Evolutionary conservation across 2,888 invertebrate species (phyloP), one percentile per base, ranked within the genome.

Genomic region (Clistopyga incitator): DNA sequence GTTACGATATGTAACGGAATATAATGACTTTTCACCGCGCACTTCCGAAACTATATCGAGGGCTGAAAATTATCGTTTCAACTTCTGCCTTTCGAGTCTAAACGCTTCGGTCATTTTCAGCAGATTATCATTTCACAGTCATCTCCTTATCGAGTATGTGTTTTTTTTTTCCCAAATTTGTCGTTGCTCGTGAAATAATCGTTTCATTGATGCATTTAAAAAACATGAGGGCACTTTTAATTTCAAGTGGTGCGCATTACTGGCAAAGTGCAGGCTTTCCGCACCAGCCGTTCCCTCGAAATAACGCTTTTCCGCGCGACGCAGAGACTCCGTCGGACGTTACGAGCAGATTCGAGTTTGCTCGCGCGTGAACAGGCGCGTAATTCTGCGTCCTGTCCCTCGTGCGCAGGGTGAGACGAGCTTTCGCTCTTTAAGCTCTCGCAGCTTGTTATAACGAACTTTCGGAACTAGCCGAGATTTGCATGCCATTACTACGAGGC

Each of bases 381-480:
- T 67, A 67, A 83, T 79, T 79, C 76, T 18, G 52, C 71, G 15
- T 67, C 54, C 23, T 61, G 61, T 59, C 13, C 42, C 59, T 45
- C 54, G 67, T 56, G 59, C 29, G 11, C 34, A 20, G 38, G 34
- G 50, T 13, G 65, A 68, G 80, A 77, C 80, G 83, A 81, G 84
- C 84, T 78, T 81, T 79, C 79, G 61, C 86, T 86, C 85, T 80
- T 83, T 81, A 84, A 85, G 86, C 86, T 87, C 85, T 85, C 81
- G 82, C 86, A 86, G 87, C 86, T 87, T 88, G 87, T 87, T 87
- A 86, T 88, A 89, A 90, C 87, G 88, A 90, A 90, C 88, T 90
- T 90, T 89, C 79, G 87, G 85, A 88, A 89, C 88, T 87, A 88
- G 86, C 87, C 85, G 88, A 88, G 90, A 90, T 90, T 90, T 90